phyloP scores from a whole-genome alignment of 2,797 vertebrate genomes.

The Antrozous pallidus region DNA sequence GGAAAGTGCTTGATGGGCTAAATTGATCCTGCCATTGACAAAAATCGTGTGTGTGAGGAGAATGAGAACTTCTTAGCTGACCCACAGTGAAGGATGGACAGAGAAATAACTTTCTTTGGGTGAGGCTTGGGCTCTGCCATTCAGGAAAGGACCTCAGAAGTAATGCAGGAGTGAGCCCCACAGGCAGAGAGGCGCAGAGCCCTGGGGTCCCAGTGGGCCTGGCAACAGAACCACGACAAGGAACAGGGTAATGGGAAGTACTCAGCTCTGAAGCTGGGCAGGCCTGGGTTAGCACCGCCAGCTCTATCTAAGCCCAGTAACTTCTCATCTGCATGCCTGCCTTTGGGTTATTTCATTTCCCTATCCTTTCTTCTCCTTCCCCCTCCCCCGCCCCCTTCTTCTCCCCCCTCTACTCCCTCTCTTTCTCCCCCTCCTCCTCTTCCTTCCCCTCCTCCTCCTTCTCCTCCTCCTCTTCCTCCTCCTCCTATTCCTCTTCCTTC shows the following conservation, averaged over 20 bases:
- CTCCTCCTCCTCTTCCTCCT: too few relatives aligned
- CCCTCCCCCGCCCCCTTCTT: too few relatives aligned
- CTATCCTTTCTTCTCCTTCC: background rate
- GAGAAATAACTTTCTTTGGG: background rate
- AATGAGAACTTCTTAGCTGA: constrained; percentile 30
- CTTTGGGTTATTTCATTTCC: background rate
- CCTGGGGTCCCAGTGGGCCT: background rate
- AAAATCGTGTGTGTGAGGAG: background rate
- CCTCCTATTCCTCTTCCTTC: too few relatives aligned
- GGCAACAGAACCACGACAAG: background rate
- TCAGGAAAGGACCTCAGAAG: background rate
- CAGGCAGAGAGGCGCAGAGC: background rate
- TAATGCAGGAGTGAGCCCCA: background rate
- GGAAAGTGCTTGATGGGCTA: constrained; percentile 59
- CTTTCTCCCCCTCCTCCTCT: too few relatives aligned
- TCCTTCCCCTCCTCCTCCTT: too few relatives aligned
- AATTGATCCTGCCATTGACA: constrained; percentile 66
- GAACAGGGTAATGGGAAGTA: background rate
- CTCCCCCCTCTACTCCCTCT: too few relatives aligned
- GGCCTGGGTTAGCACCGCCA: background rate
- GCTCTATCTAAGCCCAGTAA: background rate
- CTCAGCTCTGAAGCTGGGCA: background rate
- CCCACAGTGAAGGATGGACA: background rate
- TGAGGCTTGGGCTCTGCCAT: background rate
- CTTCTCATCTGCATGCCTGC: background rate